phyloP scores from a whole-genome alignment of 2,888 invertebrate species.

The Parnassius mnemosyne region DNA sequence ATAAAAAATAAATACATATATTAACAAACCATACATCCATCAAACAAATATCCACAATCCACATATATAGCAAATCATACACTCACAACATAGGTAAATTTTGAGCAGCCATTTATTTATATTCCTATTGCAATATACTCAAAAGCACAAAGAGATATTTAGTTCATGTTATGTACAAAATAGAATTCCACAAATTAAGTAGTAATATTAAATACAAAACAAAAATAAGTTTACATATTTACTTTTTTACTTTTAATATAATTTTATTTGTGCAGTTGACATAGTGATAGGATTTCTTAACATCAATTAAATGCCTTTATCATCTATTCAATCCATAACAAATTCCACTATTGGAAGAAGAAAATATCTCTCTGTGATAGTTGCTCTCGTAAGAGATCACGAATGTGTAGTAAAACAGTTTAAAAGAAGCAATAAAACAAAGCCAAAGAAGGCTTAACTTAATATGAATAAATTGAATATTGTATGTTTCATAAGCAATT shows the following conservation, averaged over 20 bases:
- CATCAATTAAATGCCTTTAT: too few relatives aligned
- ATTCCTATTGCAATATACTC: not conserved
- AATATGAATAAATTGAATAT: not conserved
- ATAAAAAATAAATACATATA: conserved; percentile 37
- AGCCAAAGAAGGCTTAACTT: not conserved
- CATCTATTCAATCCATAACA: not conserved
- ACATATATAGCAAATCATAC: not conserved
- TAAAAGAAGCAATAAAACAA: not conserved
- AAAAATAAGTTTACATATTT: too few relatives aligned
- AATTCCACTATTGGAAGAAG: not conserved
- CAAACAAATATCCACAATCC: conserved; percentile 1
- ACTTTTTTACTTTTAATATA: too few relatives aligned
- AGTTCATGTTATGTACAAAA: not conserved
- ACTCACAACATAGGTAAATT: too few relatives aligned
- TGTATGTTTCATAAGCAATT: not conserved
- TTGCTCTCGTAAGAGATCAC: not conserved
- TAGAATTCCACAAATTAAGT: too few relatives aligned
- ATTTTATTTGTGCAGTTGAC: too few relatives aligned
- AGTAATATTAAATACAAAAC: too few relatives aligned
- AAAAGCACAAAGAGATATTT: conserved; percentile 3
- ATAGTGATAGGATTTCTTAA: too few relatives aligned
- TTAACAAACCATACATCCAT: conserved; percentile 31
- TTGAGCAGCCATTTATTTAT: too few relatives aligned
- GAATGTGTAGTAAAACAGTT: not conserved
- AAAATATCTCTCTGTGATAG: not conserved